Percentiles rank a stretch among this genome's conserved stretches.
phyloP scores from a whole-genome alignment of 2,113 vertebrate genomes.

The Microtus montanus region DNA sequence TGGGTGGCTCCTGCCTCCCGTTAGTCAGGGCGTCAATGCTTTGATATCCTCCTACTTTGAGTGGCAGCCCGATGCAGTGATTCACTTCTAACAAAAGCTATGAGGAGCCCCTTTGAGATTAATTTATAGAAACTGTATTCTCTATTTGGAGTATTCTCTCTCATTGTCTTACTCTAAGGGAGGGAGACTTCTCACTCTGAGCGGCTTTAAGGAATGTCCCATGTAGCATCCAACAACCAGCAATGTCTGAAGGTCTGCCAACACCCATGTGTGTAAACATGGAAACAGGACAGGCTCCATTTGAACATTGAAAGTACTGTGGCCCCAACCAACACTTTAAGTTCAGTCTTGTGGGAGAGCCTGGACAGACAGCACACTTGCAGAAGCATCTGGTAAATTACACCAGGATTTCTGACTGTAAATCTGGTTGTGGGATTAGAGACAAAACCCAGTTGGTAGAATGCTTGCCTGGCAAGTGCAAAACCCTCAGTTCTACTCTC shows the following conservation, averaged over 20 bases:
- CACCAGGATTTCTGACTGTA: background rate
- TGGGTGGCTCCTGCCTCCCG: fast-evolving
- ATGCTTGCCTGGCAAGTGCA: too few relatives aligned
- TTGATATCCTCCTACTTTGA: background rate
- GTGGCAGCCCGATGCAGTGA: background rate
- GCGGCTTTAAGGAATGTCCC: too few relatives aligned
- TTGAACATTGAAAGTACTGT: background rate
- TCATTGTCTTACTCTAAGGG: background rate
- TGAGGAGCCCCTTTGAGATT: background rate
- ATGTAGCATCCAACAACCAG: background rate
- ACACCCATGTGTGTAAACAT: too few relatives aligned
- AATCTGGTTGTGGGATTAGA: background rate
- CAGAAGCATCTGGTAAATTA: background rate
- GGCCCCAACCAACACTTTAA: background rate
- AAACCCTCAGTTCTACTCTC: background rate
- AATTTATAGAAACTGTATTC: background rate
- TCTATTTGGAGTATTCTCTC: background rate
- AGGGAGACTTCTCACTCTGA: background rate
- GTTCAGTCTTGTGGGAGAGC: background rate
- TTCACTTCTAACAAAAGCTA: background rate
- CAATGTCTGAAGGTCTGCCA: background rate
- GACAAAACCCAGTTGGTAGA: background rate
- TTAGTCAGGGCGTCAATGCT: background rate
- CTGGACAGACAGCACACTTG: background rate
- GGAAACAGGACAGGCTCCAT: background rate